Evolutionary conservation across 2,888 invertebrate species (phyloP), one percentile per base, ranked within the genome.

Genomic region (Xanthia togata): DNA sequence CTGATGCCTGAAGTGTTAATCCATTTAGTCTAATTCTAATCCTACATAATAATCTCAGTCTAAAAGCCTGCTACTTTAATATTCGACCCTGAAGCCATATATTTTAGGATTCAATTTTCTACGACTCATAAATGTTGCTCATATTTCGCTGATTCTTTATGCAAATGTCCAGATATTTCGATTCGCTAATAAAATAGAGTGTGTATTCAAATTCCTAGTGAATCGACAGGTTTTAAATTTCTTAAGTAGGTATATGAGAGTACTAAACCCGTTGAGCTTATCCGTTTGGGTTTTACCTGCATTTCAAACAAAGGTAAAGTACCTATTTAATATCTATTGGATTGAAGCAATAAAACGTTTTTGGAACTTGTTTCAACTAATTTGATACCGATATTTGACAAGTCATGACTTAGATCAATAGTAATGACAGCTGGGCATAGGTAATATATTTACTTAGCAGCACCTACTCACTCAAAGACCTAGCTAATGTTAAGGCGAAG

Each of bases 161-260:
- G 41, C 50, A 44, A 53, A 83, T 79, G 35, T 23, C 12, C 3
- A 60, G 64, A 83, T 73, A 60, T 62, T 73, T 50, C 47, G n/a
- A 31, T 67, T 74, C 38, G 41, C n/a, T 31, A 23, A 74, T 83
- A 81, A 70, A 79, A 70, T 38, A 44, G 60, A 57, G 55, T 67
- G 57, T 59, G n/a, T 57, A 47, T 70, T 60, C 23, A 59, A 70
- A 75, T 79, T 71, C 47, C 17, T 60, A 17, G 38, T 31, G 35
- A 63, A 53, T 62, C 11, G n/a, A 41, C 47, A 63, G 53, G n/a
- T 55, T 55, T 79, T 53, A 17, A 41, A 77, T 68, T 72, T 47
- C 35, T 31, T 79, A 50, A 6, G 23, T 44, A 35, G 70, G 41
- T 62, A 17, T 55, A 9, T 41, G 6, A 35, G 35, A n/a, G 9